Percentiles rank a stretch among this genome's conserved stretches.
Conservation (phyloP, 2,797 vertebrate genomes). For the Scyliorhinus canicula region DNA sequence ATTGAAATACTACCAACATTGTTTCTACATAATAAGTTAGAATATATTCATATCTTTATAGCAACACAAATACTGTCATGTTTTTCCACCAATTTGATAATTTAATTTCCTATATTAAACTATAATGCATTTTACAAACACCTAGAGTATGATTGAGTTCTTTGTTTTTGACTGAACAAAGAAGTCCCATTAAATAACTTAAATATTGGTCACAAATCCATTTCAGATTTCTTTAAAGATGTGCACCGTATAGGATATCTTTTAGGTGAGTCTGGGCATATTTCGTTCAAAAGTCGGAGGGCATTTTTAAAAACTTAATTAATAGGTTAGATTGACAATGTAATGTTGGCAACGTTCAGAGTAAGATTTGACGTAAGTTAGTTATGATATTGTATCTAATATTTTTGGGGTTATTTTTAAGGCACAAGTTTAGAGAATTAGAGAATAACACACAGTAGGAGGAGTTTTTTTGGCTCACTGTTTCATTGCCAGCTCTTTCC, state of each 20-base stretch:
- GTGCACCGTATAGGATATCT: not conserved
- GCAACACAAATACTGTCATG: not conserved
- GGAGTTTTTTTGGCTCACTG: not conserved
- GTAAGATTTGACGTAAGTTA: not conserved
- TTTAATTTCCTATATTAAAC: not conserved
- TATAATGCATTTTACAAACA: not conserved
- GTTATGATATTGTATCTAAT: not conserved
- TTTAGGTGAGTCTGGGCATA: not conserved
- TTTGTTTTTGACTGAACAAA: not conserved
- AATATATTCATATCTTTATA: no score
- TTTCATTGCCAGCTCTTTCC: not conserved
- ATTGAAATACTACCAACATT: not conserved
- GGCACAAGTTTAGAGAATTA: not conserved
- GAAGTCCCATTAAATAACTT: not conserved
- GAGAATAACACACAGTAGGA: not conserved
- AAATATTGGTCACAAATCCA: slow-evolving; percentile 5
- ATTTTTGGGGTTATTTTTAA: not conserved
- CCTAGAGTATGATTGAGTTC: not conserved
- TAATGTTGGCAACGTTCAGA: not conserved
- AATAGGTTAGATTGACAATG: not conserved
- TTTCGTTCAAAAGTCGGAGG: not conserved
- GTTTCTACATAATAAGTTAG: no score
- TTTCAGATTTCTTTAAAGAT: not conserved
- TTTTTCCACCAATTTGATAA: not conserved
- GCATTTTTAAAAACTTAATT: not conserved